Percentiles rank a stretch among this genome's conserved stretches.
Conservation (phyloP, 92 coral and sea anemone genomes). For the Phymanthus crucifer region DNA sequence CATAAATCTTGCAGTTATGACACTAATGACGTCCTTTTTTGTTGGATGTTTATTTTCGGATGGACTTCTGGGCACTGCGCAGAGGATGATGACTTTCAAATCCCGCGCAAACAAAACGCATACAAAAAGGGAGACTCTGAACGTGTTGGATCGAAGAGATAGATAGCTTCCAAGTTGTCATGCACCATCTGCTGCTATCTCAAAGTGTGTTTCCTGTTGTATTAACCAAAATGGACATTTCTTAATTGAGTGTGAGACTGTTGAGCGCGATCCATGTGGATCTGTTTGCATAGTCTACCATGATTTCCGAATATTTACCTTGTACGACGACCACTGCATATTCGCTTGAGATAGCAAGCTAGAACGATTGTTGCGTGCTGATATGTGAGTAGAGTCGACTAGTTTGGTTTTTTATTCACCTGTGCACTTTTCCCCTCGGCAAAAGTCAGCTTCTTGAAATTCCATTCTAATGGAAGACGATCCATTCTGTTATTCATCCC, state of each 20-base stretch:
- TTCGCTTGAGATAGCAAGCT: not conserved
- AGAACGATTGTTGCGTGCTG: too few relatives aligned
- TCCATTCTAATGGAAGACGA: too few relatives aligned
- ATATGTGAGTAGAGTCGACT: too few relatives aligned
- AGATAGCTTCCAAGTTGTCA: not conserved
- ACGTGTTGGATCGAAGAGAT: not conserved
- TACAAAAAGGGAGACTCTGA: not conserved
- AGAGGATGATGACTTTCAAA: not conserved
- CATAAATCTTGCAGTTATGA: not conserved
- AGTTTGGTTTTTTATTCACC: too few relatives aligned
- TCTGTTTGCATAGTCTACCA: not conserved
- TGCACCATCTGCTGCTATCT: not conserved
- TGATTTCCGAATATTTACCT: not conserved
- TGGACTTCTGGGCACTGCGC: not conserved
- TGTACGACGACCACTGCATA: not conserved
- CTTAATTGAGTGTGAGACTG: conserved; percentile 12
- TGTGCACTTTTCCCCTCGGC: too few relatives aligned
- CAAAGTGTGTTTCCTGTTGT: not conserved
- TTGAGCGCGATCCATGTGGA: not conserved
- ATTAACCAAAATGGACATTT: not conserved
- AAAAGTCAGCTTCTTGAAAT: too few relatives aligned
- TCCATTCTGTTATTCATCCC: too few relatives aligned
- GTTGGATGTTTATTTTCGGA: not conserved
- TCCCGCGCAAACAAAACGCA: not conserved
- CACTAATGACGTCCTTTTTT: not conserved